Evolutionary conservation across 2,113 vertebrate genomes (phyloP).

Genomic region (Myiagra hebetior): DNA sequence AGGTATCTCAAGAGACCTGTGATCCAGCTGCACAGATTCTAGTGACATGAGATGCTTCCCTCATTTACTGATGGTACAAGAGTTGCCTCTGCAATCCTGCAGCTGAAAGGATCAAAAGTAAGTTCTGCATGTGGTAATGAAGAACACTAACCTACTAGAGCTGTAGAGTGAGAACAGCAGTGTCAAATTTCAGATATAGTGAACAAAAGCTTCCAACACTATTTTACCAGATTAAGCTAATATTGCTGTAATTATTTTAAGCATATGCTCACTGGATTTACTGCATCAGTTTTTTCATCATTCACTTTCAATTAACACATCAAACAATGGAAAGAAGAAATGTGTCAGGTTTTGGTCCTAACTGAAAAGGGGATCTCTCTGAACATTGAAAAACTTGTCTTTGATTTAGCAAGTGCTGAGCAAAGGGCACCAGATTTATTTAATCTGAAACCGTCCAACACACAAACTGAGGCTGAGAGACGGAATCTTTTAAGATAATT

Average conservation of each 20-base stretch:
- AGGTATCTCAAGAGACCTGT: not conserved
- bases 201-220: not conserved
- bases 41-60: not conserved
- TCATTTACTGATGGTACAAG: not conserved
- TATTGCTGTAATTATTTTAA: not conserved
- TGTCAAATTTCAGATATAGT: not conserved
- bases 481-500: not conserved
- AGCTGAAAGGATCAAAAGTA: not conserved
- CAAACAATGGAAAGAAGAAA: not conserved
- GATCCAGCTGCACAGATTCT: not conserved
- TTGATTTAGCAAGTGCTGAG: not conserved
- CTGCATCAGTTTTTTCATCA: rapidly evolving
- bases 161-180: not conserved
- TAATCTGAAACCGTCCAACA: not conserved
- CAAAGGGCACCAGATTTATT: not conserved
- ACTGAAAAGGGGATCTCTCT: not conserved
- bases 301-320: not conserved
- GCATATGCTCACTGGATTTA: not conserved
- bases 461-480: not conserved
- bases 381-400: not conserved
- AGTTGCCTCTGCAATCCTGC: not conserved
- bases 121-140: not conserved
- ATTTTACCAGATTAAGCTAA: not conserved
- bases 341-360: not conserved
- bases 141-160: not conserved